Conservation (phyloP, 1,140 invertebrate genomes). For the Lepidurus arcticus region DNA sequence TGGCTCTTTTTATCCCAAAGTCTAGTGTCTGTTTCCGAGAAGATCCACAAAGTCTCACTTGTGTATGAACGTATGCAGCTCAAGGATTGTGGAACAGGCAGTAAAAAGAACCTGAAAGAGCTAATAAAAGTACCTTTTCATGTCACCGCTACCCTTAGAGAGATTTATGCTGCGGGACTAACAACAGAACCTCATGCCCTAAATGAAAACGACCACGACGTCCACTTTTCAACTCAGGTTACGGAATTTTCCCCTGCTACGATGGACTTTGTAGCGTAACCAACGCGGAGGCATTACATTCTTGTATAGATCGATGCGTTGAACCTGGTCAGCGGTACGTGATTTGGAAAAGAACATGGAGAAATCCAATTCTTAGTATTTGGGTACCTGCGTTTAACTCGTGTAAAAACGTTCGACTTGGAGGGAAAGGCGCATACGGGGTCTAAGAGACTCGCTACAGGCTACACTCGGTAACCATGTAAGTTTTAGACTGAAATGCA, state of each 20-base stretch:
- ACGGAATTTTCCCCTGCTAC: neutral
- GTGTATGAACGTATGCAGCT: neutral
- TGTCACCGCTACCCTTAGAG: neutral
- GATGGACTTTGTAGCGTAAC: neutral
- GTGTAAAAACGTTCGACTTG: too few species aligned
- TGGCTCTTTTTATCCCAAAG: neutral
- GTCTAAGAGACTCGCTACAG: too few species aligned
- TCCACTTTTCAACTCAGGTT: neutral
- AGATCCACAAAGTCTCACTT: slow-evolving; percentile 1
- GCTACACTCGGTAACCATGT: too few species aligned
- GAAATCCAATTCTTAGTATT: too few species aligned
- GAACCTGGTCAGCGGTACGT: neutral
- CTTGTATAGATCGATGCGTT: neutral
- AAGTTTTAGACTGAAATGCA: too few species aligned
- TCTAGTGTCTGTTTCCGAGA: neutral
- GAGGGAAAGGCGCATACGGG: too few species aligned
- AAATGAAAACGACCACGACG: neutral
- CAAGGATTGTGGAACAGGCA: neutral
- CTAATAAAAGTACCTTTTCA: slow-evolving; percentile 9
- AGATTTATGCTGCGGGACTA: slow-evolving; percentile 2
- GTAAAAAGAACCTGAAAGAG: slow-evolving; percentile 13
- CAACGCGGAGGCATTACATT: neutral
- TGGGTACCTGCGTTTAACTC: too few species aligned
- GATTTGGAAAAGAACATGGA: neutral
- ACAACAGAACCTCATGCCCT: neutral